Base-by-base conservation (phyloP, 2,888 invertebrate genomes). In the Drosophila subsilvestris region DNA sequence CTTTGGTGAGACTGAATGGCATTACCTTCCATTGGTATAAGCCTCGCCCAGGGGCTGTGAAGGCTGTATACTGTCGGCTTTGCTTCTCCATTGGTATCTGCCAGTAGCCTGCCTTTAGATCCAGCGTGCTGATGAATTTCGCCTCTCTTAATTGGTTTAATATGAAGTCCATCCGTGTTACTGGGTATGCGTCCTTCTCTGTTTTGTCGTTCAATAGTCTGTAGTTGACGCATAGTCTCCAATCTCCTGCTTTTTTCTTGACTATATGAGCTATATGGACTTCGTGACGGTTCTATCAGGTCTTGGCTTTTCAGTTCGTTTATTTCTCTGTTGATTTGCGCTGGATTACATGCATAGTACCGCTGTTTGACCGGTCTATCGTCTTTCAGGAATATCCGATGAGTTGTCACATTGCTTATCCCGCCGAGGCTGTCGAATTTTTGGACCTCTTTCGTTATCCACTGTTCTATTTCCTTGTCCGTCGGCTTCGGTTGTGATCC, bases 211-310 rank as follows among this genome's bases (percentile, higher is more conserved):
- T 44, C 2, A 55, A 3, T 17, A 43, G 14, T 8, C 54, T 2
- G 25, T 44, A 55, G 12, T 55, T 25, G 12, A 55, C 17, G 12
- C 54, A 55, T 14, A 44, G 12, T 17, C 43, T 10, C 17, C 55
- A 44, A 8, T 55, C 12, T 7, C 17, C 43, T 7, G 42, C 27
- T 27, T 27, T 44, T 8, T 25, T 25, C 3, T 17, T 17, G 25
- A 44, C 44, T 1, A 44, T 8, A 53, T 3, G 45, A 9, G 8
- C 45, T 29, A 9, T 29, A 10, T 29, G 27, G 27, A 9, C 8
- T 27, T 1, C 27, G 2, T 27, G 27, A 20, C 20, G 20, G 20
- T 20, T 20, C 20, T 3, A 20, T 20, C 20, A 20, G 20, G 20
- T 20, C 2, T 3, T 20, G 20, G 20, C 20, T 2, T 20, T 20